Percentiles rank a stretch among this genome's conserved stretches.
Evolutionary conservation across 1,140 invertebrate species (phyloP).

Genomic region (Nasonia vitripennis): DNA sequence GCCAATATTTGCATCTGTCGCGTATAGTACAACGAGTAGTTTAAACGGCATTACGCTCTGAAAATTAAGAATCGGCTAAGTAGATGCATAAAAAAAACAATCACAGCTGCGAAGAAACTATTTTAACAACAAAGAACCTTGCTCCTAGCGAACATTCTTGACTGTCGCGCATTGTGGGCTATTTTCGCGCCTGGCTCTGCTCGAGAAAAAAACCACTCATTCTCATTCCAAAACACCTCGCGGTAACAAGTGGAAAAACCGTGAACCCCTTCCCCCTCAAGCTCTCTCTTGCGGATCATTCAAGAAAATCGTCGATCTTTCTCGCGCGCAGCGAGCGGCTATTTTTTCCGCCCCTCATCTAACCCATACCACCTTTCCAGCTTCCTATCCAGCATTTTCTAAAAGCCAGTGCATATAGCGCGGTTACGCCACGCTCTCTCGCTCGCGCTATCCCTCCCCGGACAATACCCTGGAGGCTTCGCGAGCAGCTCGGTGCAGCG

Average conservation of each 20-base stretch:
- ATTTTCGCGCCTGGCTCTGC: background rate
- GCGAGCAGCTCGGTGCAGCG: background rate
- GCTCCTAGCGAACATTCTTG: background rate
- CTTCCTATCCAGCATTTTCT: constrained; percentile 37
- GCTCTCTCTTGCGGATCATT: background rate
- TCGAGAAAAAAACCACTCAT: background rate
- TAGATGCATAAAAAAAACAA: background rate
- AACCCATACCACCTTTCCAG: background rate
- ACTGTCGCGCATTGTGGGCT: background rate
- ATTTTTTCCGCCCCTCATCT: constrained; percentile 2
- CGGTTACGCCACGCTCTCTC: constrained; percentile 29
- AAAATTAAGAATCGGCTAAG: background rate
- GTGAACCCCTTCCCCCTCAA: background rate
- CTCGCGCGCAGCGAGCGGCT: background rate
- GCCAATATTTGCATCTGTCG: background rate
- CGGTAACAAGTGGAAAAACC: background rate
- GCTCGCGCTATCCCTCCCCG: background rate
- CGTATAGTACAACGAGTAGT: background rate
- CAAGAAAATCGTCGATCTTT: constrained; percentile 7
- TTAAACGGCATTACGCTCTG: background rate
- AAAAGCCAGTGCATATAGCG: background rate
- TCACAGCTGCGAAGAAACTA: background rate
- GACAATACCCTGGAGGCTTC: constrained; percentile 35
- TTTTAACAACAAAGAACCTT: constrained; percentile 1
- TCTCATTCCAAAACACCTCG: background rate